Conservation (phyloP, 1,140 invertebrate species). For the Caerostris extrusa region DNA sequence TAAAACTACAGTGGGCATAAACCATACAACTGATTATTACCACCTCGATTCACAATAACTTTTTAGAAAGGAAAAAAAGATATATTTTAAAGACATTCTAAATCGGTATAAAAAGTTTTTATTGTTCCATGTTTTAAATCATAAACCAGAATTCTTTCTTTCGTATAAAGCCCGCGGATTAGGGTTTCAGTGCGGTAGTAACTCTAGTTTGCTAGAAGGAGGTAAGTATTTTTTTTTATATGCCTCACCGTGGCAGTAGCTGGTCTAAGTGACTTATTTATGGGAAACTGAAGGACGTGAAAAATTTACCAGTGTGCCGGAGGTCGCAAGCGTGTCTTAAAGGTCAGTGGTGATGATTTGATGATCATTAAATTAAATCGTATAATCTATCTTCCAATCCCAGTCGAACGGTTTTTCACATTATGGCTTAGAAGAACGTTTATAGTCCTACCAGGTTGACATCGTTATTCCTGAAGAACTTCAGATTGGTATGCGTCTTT, state of each 20-base stretch:
- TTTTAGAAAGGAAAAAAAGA: background rate
- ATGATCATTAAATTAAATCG: slow-evolving; percentile 73
- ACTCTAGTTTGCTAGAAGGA: slow-evolving; percentile 33
- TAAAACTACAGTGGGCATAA: background rate
- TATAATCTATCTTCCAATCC: slow-evolving; percentile 69
- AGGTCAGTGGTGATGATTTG: slow-evolving; percentile 71
- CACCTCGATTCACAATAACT: background rate
- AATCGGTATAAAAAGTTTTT: background rate
- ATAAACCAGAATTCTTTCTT: slow-evolving; percentile 28
- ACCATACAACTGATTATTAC: background rate
- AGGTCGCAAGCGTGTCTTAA: slow-evolving; percentile 67
- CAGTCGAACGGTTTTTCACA: slow-evolving; percentile 47
- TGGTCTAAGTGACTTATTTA: slow-evolving; percentile 69
- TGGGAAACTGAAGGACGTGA: slow-evolving; percentile 64
- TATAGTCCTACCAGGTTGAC: slow-evolving; percentile 25
- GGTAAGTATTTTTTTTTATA: slow-evolving; percentile 46
- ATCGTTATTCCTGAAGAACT: slow-evolving; percentile 33
- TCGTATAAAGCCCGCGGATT: slow-evolving; percentile 38
- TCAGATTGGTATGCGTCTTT: slow-evolving; percentile 42
- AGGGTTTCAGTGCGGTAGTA: background rate
- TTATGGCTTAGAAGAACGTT: slow-evolving; percentile 51
- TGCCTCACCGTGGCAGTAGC: slow-evolving; percentile 36
- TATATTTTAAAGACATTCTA: background rate
- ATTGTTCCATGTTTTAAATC: slow-evolving; percentile 6
- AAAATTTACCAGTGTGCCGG: slow-evolving; percentile 55